A percentile compares a stretch with the other conserved stretches of the same genome.
These are phyloP conservation scores for Aratinga solstitialis DNA, from an alignment of 2,797 vertebrate species.

Conservation along the genomic window DNA sequence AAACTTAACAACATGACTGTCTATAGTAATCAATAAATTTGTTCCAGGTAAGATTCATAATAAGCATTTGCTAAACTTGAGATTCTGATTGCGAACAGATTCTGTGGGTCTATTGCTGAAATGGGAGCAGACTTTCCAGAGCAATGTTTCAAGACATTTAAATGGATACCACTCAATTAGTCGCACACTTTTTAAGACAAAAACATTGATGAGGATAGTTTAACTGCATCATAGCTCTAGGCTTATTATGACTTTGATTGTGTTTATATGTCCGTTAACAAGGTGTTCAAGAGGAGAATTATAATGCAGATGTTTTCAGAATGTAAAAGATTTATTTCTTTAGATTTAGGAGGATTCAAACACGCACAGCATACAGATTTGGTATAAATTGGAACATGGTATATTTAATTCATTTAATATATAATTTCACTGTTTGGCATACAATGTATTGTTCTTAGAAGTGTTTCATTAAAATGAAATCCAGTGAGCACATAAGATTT, in stretches of 20 bases:
- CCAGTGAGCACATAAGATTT: slow-evolving; percentile 76
- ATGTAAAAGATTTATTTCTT: slow-evolving; percentile 69
- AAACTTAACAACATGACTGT: neutral
- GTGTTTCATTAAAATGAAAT: slow-evolving; percentile 80
- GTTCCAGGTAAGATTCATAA: neutral
- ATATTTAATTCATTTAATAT: slow-evolving; percentile 73
- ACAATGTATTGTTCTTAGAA: slow-evolving; percentile 75
- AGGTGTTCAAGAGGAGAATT: slow-evolving; percentile 51
- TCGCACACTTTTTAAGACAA: slow-evolving; percentile 15
- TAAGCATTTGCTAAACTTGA: slow-evolving; percentile 1
- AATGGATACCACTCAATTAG: slow-evolving; percentile 19
- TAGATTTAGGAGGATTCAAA: slow-evolving; percentile 74
- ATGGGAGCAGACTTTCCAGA: neutral
- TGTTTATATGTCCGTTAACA: slow-evolving; percentile 43
- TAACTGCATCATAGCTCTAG: slow-evolving; percentile 47
- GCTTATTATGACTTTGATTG: slow-evolving; percentile 61
- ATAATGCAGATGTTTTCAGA: slow-evolving; percentile 68
- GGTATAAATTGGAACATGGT: slow-evolving; percentile 70
- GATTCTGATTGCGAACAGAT: slow-evolving; percentile 2
- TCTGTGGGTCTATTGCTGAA: neutral
- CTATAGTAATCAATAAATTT: neutral
- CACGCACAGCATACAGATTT: slow-evolving; percentile 59
- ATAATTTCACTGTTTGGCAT: slow-evolving; percentile 75
- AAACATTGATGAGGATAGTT: slow-evolving; percentile 44
- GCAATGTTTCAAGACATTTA: slow-evolving; percentile 9